Evolutionary conservation across 2,888 invertebrate genomes (phyloP).

Genomic region (Plutella xylostella): DNA sequence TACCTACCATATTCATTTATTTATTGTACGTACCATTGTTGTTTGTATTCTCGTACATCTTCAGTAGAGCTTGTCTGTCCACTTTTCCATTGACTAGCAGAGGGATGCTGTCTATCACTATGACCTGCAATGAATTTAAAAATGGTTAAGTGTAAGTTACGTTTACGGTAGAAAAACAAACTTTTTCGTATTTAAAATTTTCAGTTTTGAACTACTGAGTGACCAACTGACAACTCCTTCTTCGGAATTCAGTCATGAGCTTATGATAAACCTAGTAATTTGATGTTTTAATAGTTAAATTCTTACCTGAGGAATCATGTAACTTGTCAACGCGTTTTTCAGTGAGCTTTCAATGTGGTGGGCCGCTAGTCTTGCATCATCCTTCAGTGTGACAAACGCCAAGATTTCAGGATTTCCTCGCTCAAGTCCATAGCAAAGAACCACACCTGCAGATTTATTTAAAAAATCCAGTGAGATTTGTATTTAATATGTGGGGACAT

Average conservation of each 20-base stretch:
- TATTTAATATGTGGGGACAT: too few species aligned
- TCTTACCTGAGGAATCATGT: conserved; percentile 83
- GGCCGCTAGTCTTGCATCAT: conserved; percentile 56
- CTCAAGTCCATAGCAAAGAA: conserved; percentile 83
- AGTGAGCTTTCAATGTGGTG: conserved; percentile 75
- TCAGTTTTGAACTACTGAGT: too few species aligned
- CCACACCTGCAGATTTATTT: conserved; percentile 64
- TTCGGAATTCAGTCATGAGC: too few species aligned
- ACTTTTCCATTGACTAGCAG: conserved; percentile 88
- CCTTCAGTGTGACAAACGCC: conserved; percentile 72
- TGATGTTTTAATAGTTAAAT: too few species aligned
- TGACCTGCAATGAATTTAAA: conserved; percentile 66
- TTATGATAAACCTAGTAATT: too few species aligned
- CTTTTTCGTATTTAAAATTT: too few species aligned
- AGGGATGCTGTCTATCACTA: conserved; percentile 80
- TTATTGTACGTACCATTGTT: conserved; percentile 64
- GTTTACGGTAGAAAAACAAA: too few species aligned
- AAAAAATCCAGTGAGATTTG: too few species aligned
- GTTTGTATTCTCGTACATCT: conserved; percentile 78
- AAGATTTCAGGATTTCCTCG: conserved; percentile 78
- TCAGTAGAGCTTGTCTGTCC: conserved; percentile 82
- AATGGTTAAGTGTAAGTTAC: too few species aligned
- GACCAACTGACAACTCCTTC: too few species aligned
- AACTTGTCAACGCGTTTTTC: conserved; percentile 74
- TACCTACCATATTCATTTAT: too few species aligned